Percentiles rank a stretch among this genome's conserved stretches.
Evolutionary conservation across 1,140 invertebrate species (phyloP).

Genomic region (Drosophila kanapiae): DNA sequence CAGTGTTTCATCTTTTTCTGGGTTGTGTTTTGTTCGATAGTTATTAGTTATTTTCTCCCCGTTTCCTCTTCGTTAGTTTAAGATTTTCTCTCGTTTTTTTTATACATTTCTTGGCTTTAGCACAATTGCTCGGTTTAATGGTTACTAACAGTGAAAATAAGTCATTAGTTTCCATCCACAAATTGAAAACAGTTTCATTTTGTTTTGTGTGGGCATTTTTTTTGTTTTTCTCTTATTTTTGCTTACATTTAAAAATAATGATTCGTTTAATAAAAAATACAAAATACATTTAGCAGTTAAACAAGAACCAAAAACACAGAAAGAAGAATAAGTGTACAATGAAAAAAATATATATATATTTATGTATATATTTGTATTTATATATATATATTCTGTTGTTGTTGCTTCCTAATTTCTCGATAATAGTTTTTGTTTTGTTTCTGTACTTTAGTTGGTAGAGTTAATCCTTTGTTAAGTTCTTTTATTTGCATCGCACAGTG

Average conservation of each 20-base stretch:
- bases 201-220: constrained; percentile 35
- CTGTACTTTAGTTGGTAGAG: constrained; percentile 60
- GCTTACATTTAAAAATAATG: constrained; percentile 33
- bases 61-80: constrained; percentile 12
- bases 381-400: constrained; percentile 46
- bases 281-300: constrained; percentile 53
- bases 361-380: constrained; percentile 37
- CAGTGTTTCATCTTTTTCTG: constrained; percentile 75
- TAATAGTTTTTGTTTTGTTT: constrained; percentile 42
- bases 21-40: constrained; percentile 53
- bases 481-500: constrained; percentile 52
- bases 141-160: constrained; percentile 55
- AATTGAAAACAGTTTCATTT: constrained; percentile 59
- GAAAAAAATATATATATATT: constrained; percentile 47
- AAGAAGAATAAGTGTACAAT: constrained; percentile 56
- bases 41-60: constrained; percentile 48
- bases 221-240: constrained; percentile 22
- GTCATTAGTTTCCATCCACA: constrained; percentile 61
- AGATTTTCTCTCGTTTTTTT: constrained; percentile 4
- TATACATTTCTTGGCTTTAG: constrained; percentile 62
- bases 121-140: constrained; percentile 28
- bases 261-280: constrained; percentile 59
- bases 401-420: constrained; percentile 51
- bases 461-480: constrained; percentile 55
- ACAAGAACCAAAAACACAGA: constrained; percentile 41